A percentile compares a stretch with the other conserved stretches of the same genome.
phyloP scores from a whole-genome alignment of 2,888 invertebrate genomes.

The Hirtodrosophila confusa region DNA sequence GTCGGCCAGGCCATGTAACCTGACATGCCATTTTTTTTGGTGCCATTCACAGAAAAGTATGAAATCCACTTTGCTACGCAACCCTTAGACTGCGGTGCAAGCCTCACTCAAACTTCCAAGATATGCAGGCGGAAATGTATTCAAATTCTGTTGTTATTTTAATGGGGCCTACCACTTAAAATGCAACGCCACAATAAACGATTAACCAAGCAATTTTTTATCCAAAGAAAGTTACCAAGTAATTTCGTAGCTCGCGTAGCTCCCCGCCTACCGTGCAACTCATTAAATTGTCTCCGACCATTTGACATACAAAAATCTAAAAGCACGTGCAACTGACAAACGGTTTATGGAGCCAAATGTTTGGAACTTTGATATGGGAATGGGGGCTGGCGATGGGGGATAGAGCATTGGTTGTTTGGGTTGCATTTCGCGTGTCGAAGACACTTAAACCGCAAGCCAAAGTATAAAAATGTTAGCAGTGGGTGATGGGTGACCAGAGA shows the following conservation, averaged over 20 bases:
- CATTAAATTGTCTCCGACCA: constrained; percentile 66
- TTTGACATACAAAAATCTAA: constrained; percentile 60
- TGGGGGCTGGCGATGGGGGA: neutral
- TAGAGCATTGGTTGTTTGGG: constrained; percentile 34
- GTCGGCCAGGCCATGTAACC: constrained; percentile 40
- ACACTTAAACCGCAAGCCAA: constrained; percentile 75
- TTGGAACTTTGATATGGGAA: neutral
- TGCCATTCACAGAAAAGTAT: constrained; percentile 12
- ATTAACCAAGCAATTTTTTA: constrained; percentile 53
- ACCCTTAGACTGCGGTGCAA: constrained; percentile 2
- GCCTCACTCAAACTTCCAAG: neutral
- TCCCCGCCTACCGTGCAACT: constrained; percentile 35
- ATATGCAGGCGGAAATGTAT: constrained; percentile 47
- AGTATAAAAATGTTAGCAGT: constrained; percentile 14
- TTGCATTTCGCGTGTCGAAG: constrained; percentile 78
- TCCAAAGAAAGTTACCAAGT: constrained; percentile 36
- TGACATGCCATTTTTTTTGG: constrained; percentile 53
- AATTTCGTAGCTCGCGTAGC: constrained; percentile 9
- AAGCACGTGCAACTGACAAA: constrained; percentile 64
- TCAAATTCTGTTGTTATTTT: constrained; percentile 40
- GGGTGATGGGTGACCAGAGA: constrained; percentile 28
- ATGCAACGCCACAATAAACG: constrained; percentile 56
- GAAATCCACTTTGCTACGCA: constrained; percentile 16
- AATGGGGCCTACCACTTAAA: constrained; percentile 58
- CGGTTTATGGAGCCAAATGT: constrained; percentile 33